Percentiles rank a stretch among this genome's conserved stretches.
phyloP scores from a whole-genome alignment of 2,888 invertebrate species.

The Cephus nigrinus region DNA sequence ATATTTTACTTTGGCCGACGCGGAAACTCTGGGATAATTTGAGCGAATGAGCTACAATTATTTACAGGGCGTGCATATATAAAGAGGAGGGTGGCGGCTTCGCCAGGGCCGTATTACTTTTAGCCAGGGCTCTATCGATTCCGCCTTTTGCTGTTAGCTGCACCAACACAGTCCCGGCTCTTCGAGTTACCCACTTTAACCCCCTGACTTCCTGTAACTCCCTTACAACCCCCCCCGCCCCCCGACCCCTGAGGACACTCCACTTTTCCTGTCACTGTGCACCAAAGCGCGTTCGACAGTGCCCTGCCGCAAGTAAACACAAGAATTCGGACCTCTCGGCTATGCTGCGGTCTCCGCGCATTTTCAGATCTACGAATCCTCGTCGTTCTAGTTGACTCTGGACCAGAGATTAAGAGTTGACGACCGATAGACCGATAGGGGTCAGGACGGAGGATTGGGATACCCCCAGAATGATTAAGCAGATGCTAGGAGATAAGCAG shows the following conservation, averaged over 20 bases:
- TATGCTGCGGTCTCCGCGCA: background rate
- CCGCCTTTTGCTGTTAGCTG: conserved; percentile 20
- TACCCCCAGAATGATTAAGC: background rate
- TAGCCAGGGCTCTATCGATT: conserved; percentile 35
- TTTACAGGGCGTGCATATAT: conserved; percentile 57
- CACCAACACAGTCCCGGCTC: conserved; percentile 11
- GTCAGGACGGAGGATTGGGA: background rate
- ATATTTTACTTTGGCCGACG: conserved; percentile 53
- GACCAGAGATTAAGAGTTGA: background rate
- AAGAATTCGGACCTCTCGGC: background rate
- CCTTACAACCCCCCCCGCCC: background rate
- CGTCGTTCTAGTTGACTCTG: background rate
- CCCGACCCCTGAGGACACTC: background rate
- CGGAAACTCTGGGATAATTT: conserved; percentile 58
- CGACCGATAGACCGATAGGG: background rate
- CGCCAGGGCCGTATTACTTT: conserved; percentile 25
- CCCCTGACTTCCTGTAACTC: background rate
- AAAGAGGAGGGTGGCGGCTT: conserved; percentile 43
- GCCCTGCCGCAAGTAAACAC: background rate
- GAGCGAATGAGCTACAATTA: conserved; percentile 58
- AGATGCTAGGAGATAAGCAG: background rate
- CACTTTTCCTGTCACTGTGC: background rate
- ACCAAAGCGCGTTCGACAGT: background rate
- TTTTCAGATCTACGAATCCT: too few species aligned
- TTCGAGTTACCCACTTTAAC: background rate